These are phyloP conservation scores for Puma concolor DNA, from an alignment of 2,113 vertebrate species.

Conservation along the genomic window DNA sequence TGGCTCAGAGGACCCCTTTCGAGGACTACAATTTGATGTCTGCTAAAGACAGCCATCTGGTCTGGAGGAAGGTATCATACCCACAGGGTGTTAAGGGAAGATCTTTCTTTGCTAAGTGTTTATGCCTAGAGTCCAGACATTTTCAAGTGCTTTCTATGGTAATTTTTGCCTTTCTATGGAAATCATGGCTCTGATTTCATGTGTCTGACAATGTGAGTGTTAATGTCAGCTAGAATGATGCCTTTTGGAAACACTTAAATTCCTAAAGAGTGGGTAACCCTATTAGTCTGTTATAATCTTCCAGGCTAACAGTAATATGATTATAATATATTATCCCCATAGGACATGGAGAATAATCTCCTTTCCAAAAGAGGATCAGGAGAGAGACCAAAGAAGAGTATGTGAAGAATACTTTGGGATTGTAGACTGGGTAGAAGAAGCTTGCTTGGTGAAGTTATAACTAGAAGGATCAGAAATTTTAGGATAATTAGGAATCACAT, in stretches of 20 bases:
- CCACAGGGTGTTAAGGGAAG: neutral
- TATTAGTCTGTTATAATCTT: conserved; percentile 41
- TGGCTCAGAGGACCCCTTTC: neutral
- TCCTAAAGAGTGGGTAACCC: conserved; percentile 47
- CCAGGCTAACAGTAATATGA: conserved; percentile 55
- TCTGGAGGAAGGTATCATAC: neutral
- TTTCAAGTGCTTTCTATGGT: neutral
- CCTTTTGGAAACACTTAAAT: conserved; percentile 39
- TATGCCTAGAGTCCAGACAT: neutral
- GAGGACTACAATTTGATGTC: neutral
- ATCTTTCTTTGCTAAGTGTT: neutral
- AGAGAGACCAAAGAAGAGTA: neutral
- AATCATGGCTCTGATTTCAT: neutral
- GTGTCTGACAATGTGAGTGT: neutral
- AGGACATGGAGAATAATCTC: conserved; percentile 44
- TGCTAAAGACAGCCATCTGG: neutral
- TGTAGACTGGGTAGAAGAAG: neutral
- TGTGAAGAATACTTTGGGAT: neutral
- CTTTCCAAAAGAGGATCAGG: conserved; percentile 59
- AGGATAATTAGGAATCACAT: neutral
- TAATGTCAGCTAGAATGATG: neutral
- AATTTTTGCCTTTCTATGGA: neutral
- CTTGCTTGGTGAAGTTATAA: neutral
- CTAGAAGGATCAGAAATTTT: neutral
- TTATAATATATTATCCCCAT: conserved; percentile 56